These are phyloP conservation scores for Nymphalis c-album DNA, from an alignment of 2,888 invertebrate genomes.

Conservation along the genomic window DNA sequence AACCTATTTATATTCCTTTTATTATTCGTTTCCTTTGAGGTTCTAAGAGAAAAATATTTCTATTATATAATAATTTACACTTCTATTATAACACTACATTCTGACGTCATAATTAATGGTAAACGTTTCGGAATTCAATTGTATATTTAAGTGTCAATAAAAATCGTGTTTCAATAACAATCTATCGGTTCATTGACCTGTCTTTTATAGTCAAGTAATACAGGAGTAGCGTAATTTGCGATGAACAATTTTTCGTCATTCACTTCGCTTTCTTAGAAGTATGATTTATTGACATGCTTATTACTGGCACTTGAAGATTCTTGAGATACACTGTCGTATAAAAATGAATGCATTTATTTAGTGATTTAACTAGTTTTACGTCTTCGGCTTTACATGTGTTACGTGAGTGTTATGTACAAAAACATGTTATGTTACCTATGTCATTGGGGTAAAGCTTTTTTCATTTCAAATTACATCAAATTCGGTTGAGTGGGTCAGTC, in stretches of 20 bases:
- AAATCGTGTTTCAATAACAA: slow-evolving; percentile 2
- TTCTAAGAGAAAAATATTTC: background rate
- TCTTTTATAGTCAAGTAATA: slow-evolving; percentile 2
- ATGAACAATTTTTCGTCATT: slow-evolving; percentile 18
- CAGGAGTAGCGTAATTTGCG: slow-evolving; percentile 16
- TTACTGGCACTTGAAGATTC: slow-evolving; percentile 49
- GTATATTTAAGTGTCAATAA: background rate
- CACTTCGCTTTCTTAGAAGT: slow-evolving; percentile 37
- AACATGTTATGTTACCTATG: too few relatives aligned
- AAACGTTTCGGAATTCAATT: slow-evolving; percentile 5
- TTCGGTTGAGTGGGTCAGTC: too few relatives aligned
- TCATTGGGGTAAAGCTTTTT: too few relatives aligned
- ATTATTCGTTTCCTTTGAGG: background rate
- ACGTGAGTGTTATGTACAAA: too few relatives aligned
- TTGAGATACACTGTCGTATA: slow-evolving; percentile 45
- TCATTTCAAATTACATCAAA: too few relatives aligned
- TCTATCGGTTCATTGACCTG: slow-evolving; percentile 7
- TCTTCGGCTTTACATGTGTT: too few relatives aligned
- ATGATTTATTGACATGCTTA: slow-evolving; percentile 65
- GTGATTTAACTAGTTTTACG: too few relatives aligned
- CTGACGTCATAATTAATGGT: slow-evolving; percentile 4
- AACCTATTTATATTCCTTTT: background rate
- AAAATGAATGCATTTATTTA: background rate
- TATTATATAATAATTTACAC: background rate
- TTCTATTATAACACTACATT: background rate